Evolutionary conservation across 2,888 invertebrate species (phyloP).

Genomic region (Orchestes rusci): DNA sequence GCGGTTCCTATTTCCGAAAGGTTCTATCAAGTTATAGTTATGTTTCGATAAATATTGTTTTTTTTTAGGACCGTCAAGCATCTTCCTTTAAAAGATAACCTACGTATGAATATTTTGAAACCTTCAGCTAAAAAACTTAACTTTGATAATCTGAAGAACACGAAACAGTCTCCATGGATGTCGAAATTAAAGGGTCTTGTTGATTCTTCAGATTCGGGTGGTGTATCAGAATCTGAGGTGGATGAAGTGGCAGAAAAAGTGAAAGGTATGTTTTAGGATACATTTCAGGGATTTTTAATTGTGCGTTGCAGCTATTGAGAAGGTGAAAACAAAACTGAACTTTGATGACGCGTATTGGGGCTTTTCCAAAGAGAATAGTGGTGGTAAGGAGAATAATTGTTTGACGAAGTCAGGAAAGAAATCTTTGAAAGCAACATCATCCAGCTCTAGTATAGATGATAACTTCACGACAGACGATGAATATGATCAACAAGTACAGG

Average conservation of each 20-base stretch:
- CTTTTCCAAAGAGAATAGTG: not conserved
- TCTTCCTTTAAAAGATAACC: too few relatives aligned
- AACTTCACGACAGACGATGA: conserved; percentile 25
- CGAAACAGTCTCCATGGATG: conserved; percentile 31
- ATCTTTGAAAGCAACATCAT: conserved; percentile 11
- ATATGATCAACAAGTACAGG: conserved; percentile 26
- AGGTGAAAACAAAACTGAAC: conserved; percentile 14
- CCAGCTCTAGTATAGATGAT: conserved; percentile 9
- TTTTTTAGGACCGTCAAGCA: too few relatives aligned
- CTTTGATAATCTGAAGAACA: conserved; percentile 24
- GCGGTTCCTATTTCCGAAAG: conserved; percentile 8
- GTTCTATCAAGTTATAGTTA: too few relatives aligned
- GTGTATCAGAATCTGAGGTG: too few relatives aligned
- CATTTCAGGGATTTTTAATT: too few relatives aligned
- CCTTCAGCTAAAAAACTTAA: conserved; percentile 26
- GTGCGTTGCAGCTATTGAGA: conserved; percentile 8
- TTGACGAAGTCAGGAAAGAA: not conserved
- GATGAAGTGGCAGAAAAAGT: too few relatives aligned
- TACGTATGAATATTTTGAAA: too few relatives aligned
- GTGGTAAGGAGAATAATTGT: conserved; percentile 11
- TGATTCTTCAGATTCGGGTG: conserved; percentile 34
- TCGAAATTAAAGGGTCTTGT: conserved; percentile 31
- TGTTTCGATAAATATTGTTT: too few relatives aligned
- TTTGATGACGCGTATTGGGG: conserved; percentile 6
- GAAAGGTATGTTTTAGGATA: too few relatives aligned